Conservation (phyloP, 2,888 invertebrate genomes). For the Mythimna impura region DNA sequence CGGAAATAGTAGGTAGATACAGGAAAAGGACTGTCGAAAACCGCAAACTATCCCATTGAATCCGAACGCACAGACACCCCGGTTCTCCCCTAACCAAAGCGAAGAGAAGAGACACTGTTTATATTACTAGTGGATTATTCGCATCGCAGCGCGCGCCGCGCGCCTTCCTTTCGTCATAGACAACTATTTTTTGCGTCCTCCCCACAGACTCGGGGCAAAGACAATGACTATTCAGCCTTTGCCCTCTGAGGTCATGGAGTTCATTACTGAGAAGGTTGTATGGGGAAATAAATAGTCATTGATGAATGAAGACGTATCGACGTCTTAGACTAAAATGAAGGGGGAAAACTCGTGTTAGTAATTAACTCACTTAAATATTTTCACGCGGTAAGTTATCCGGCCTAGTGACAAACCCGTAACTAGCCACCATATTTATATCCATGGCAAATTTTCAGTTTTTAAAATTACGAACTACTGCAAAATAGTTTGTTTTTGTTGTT, state of each 20-base stretch:
- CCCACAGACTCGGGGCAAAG: constrained; percentile 57
- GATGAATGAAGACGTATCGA: constrained; percentile 49
- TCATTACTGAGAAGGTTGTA: constrained; percentile 50
- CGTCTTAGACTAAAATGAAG: constrained; percentile 19
- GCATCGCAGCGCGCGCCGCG: constrained; percentile 63
- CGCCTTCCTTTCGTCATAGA: constrained; percentile 57
- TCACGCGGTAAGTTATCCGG: not conserved
- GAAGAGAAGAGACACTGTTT: constrained; percentile 79
- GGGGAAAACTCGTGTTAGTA: constrained; percentile 6
- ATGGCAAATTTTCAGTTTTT: not conserved
- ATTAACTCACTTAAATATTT: constrained; percentile 24
- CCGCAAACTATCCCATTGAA: constrained; percentile 16
- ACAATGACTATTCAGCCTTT: constrained; percentile 64
- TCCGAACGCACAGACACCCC: constrained; percentile 55
- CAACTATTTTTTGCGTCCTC: constrained; percentile 63
- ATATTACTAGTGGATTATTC: constrained; percentile 78
- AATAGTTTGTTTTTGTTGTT: not conserved
- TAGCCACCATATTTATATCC: not conserved
- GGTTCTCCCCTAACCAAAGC: constrained; percentile 67
- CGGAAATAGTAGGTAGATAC: too few species aligned
- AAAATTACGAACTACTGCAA: not conserved
- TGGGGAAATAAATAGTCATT: constrained; percentile 37
- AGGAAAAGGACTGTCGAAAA: constrained; percentile 10
- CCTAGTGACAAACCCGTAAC: not conserved
- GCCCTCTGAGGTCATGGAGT: constrained; percentile 65